These are phyloP conservation scores for Eristalis arbustorum DNA, from an alignment of 2,888 invertebrate species.

Conservation along the genomic window DNA sequence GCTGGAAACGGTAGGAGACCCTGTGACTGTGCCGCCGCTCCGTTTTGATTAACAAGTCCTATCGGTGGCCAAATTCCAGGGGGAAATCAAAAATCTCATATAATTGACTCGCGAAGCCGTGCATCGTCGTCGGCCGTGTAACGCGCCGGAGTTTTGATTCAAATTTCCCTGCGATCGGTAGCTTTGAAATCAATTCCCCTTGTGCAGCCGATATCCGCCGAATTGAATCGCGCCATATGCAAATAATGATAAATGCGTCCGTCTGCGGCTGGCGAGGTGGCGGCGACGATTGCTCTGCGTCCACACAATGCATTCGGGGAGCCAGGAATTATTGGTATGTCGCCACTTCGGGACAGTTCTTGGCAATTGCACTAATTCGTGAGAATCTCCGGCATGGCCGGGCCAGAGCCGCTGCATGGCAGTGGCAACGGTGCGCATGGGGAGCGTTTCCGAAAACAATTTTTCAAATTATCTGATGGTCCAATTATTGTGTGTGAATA, in stretches of 20 bases:
- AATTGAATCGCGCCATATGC: conserved; percentile 66
- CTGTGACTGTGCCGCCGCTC: conserved; percentile 20
- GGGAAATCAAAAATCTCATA: conserved; percentile 66
- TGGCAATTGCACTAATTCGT: conserved; percentile 68
- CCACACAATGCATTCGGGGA: conserved; percentile 41
- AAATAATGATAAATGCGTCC: conserved; percentile 68
- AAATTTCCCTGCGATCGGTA: conserved; percentile 50
- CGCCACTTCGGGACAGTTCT: conserved; percentile 47
- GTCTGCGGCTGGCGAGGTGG: conserved; percentile 21
- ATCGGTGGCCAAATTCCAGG: conserved; percentile 65
- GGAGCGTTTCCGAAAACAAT: conserved; percentile 55
- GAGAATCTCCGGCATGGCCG: conserved; percentile 46
- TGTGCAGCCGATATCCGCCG: conserved; percentile 49
- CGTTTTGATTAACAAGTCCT: conserved; percentile 64
- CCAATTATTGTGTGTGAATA: conserved; percentile 64
- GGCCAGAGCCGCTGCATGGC: background rate
- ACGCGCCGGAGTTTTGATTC: conserved; percentile 42
- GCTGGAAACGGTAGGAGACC: conserved; percentile 35
- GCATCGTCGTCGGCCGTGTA: conserved; percentile 7
- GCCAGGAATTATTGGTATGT: conserved; percentile 66
- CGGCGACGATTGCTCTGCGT: background rate
- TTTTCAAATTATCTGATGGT: conserved; percentile 70
- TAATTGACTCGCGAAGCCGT: conserved; percentile 53
- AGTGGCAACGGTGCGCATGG: background rate
- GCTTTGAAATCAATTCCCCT: conserved; percentile 66